Percentiles rank a stretch among this genome's conserved stretches.
Conservation (phyloP, 2,888 invertebrate genomes). For the Parelbella ahira region DNA sequence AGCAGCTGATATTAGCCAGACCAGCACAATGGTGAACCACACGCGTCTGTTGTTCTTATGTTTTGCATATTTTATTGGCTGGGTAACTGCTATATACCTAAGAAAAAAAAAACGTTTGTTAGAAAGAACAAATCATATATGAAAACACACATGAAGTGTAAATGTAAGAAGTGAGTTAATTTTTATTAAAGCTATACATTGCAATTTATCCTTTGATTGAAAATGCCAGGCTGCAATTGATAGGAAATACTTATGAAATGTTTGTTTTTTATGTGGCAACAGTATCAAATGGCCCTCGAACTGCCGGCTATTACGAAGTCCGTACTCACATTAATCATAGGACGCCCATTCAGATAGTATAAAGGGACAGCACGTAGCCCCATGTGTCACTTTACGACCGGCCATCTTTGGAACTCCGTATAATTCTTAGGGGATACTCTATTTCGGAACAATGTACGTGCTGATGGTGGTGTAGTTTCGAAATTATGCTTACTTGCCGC, state of each 20-base stretch:
- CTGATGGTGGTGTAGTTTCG: too few relatives aligned
- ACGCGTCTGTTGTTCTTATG: slow-evolving; percentile 98
- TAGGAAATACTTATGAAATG: too few relatives aligned
- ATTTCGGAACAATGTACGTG: too few relatives aligned
- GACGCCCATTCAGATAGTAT: slow-evolving; percentile 16
- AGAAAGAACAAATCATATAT: neutral
- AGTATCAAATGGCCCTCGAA: too few relatives aligned
- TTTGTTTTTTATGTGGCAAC: too few relatives aligned
- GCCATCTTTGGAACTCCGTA: slow-evolving; percentile 16
- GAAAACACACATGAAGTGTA: too few relatives aligned
- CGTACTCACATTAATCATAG: slow-evolving; percentile 18
- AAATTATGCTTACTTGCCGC: too few relatives aligned
- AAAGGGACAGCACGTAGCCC: slow-evolving; percentile 19
- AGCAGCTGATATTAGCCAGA: slow-evolving; percentile 95
- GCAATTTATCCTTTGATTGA: too few relatives aligned
- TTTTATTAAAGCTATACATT: too few relatives aligned
- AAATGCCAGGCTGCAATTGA: too few relatives aligned
- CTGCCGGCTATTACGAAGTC: slow-evolving; percentile 8
- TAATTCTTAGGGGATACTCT: too few relatives aligned
- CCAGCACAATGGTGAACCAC: slow-evolving; percentile 95
- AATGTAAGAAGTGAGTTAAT: too few relatives aligned
- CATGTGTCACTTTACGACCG: slow-evolving; percentile 22
- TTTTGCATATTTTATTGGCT: slow-evolving; percentile 99
- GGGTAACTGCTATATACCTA: slow-evolving; percentile 99
- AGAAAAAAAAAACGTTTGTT: slow-evolving; percentile 24